Base-by-base conservation (phyloP, 1,140 invertebrate species). In the Drosophila elegans region DNA sequence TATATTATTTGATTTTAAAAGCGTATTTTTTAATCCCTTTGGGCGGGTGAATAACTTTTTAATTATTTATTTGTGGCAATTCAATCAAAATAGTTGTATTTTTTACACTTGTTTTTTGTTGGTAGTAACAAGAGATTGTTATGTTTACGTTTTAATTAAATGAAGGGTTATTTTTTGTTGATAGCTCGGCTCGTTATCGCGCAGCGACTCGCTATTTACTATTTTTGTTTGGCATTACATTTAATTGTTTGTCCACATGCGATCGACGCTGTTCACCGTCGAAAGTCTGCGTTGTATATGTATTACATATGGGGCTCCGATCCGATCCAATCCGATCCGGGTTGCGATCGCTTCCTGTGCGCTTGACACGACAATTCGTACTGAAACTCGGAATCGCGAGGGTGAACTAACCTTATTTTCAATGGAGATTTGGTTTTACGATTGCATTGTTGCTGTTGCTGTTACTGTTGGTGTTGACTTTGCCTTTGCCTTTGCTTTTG, bases 351-450 rank as follows among this genome's bases (percentile, higher is more conserved):
- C 82, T 67, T 85, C 78, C 78, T 86, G 83, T 78, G 74, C 78
- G 78, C 51, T 81, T 84, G 80, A 85, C 81, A 85, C 81, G 77
- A 76, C 80, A 78, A 80, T 74, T 74, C 74, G 81, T 86, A 84
- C 81, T 84, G 82, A 81, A 75, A 68, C 61, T 66, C 48, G 46
- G 71, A 64, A 62, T 29, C 60, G 60, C 61, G 72, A 74, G 72
- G 71, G 61, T 74, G 74, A 81, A 81, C 82, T 78, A 81, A 85
- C 81, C 74, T 81, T 81, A 81, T 86, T 85, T 85, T 74, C 66
- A 71, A 84, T 85, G 72, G 63, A 69, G 72, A 74, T 74, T 73
- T 73, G 67, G 48, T 48, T 74, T 74, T 63, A 63, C 74, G 80
- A 84, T 84, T 67, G 63, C 59, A 80, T 45, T 72, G 46, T 62